Conservation (phyloP, 2,888 invertebrate species). For the Aricia artaxerxes region DNA sequence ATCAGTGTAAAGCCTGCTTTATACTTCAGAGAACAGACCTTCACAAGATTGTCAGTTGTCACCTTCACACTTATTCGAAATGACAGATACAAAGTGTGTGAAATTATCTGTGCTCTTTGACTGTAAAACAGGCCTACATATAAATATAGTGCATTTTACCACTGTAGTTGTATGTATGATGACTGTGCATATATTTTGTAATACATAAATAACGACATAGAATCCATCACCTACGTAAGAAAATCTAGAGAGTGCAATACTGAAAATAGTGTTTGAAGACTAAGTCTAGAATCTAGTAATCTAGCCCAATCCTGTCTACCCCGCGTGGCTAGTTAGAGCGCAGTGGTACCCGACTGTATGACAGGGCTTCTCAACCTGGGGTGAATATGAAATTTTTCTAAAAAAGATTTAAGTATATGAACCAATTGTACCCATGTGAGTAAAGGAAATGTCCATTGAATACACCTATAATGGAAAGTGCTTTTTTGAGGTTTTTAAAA, state of each 20-base stretch:
- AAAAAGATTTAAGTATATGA: background rate
- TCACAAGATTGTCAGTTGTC: background rate
- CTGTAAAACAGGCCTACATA: background rate
- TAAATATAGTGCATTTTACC: background rate
- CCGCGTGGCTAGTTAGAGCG: constrained; percentile 56
- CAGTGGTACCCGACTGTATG: constrained; percentile 66
- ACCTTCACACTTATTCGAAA: background rate
- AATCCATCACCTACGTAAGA: constrained; percentile 27
- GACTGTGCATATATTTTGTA: constrained; percentile 16
- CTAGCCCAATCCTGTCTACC: constrained; percentile 40
- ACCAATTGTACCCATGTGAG: background rate
- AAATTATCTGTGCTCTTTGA: background rate
- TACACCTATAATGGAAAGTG: background rate
- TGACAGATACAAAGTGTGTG: background rate
- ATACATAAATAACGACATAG: constrained; percentile 17
- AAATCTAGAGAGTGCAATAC: constrained; percentile 15
- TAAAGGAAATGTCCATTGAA: background rate
- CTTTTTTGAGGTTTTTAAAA: background rate
- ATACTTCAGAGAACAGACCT: background rate
- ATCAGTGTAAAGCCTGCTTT: constrained; percentile 2
- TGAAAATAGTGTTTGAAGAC: background rate
- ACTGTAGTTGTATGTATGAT: background rate
- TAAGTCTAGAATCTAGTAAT: constrained; percentile 33
- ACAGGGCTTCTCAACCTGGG: constrained; percentile 33
- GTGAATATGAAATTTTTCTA: background rate